Percentiles rank a stretch among this genome's conserved stretches.
Evolutionary conservation across 92 coral and sea anemone species (phyloP).

Genomic region (Desmophyllum pertusum): DNA sequence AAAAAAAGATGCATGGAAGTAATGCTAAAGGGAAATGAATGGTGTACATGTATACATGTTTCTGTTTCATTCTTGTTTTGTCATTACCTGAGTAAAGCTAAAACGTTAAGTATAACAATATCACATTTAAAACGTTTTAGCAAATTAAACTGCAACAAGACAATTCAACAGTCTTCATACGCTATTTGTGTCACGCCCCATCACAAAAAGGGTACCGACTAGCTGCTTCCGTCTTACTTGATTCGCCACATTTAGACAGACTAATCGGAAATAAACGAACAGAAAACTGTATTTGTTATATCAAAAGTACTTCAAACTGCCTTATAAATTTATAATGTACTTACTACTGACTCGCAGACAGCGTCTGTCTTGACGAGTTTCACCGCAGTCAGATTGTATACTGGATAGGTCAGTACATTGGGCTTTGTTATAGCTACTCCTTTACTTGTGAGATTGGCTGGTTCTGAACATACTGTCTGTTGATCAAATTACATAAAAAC

Average conservation of each 20-base stretch:
- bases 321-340: neutral
- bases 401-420: constrained; percentile 59
- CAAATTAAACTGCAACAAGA: too few species aligned
- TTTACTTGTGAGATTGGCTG: constrained; percentile 47
- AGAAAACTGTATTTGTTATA: neutral
- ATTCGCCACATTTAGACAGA: too few species aligned
- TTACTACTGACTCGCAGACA: constrained; percentile 95
- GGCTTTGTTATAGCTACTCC: constrained; percentile 56
- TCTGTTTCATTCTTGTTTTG: too few species aligned
- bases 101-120: too few species aligned
- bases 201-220: neutral
- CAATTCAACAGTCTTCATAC: neutral
- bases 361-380: constrained; percentile 83
- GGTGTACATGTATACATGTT: too few species aligned
- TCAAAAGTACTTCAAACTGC: neutral
- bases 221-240: neutral
- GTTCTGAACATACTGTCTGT: constrained; percentile 52
- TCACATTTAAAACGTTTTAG: too few species aligned
- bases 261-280: too few species aligned
- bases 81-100: too few species aligned
- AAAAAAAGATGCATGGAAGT: neutral
- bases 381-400: constrained; percentile 70
- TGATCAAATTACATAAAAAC: neutral
- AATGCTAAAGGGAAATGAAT: neutral
- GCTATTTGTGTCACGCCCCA: neutral